A percentile compares a stretch with the other conserved stretches of the same genome.
These are phyloP conservation scores for Megaceryle torquata DNA, from an alignment of 2,113 vertebrate species.

Conservation along the genomic window DNA sequence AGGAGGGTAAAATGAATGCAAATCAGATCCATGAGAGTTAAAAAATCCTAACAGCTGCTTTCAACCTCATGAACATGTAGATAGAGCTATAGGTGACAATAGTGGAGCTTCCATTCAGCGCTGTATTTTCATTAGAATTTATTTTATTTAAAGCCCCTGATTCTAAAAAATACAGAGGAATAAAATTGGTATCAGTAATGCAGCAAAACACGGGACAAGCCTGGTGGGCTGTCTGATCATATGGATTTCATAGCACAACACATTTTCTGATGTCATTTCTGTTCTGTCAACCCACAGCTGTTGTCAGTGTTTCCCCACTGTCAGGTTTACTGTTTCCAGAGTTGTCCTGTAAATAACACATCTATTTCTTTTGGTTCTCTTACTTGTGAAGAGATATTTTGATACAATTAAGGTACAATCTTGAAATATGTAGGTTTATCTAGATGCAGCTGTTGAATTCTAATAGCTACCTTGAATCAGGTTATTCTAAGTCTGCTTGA, in stretches of 20 bases:
- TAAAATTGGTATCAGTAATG: background rate
- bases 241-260: background rate
- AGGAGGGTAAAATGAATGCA: constrained; percentile 50
- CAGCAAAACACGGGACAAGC: background rate
- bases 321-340: background rate
- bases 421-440: background rate
- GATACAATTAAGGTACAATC: background rate
- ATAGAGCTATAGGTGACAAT: background rate
- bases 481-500: background rate
- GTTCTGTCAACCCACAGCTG: background rate
- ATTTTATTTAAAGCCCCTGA: background rate
- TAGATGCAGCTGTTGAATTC: background rate
- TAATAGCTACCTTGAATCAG: background rate
- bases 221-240: background rate
- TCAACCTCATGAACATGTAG: background rate
- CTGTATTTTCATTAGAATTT: background rate
- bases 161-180: background rate
- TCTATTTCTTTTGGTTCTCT: background rate
- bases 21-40: constrained; percentile 40
- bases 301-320: background rate
- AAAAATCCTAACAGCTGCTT: constrained; percentile 6
- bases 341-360: background rate
- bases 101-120: background rate
- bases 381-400: background rate
- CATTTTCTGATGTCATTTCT: background rate